Base-by-base conservation (phyloP, 2,113 vertebrate species). In the Notothenia coriiceps region DNA sequence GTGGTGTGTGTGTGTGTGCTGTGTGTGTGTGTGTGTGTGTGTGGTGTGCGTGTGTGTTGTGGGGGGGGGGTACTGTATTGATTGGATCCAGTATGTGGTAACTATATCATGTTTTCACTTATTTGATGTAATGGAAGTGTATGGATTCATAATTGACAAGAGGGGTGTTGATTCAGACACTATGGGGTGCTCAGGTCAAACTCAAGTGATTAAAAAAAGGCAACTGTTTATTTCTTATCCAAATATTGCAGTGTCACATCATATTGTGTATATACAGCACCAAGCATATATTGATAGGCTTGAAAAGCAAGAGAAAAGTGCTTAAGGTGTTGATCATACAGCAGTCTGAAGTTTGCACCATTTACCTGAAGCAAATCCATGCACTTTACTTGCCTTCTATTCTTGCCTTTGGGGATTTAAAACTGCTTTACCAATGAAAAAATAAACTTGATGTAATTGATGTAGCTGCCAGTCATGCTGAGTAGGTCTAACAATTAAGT, bases 81-180 rank as follows among this genome's bases (percentile, higher is more conserved):
- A 92, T 86, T 51, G 29, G n/a, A 77, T 61, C 80, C 66, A 64
- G 79, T 79, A 22, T 82, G 82, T 62, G 74, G 68, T 77, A 78
- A 83, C 77, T 90, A 66, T 89, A 78, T 89, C 89, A 78, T 85
- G 66, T 73, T 88, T 85, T 70, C 80, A 84, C 77, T 86, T 86
- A 85, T 85, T 83, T 85, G 85, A 88, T 86, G 83, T 86, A 79
- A 88, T 92, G 73, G 76, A 76, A 74, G 59, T 77, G 80, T 84
- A 89, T 87, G 70, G 85, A 87, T 90, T 74, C 54, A 62, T 88
- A 84, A 90, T 83, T 66, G 88, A 79, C 83, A 83, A 44, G 64
- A 40, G 20, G 9, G 61, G 43, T 51, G 63, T 29, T 2, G 2
- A 5, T 74, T 44, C 52, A 35, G 7, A 46, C 20, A 5, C 12